A percentile compares a stretch with the other conserved stretches of the same genome.
These are phyloP conservation scores for Lerema accius DNA, from an alignment of 1,140 invertebrate species.

Conservation along the genomic window DNA sequence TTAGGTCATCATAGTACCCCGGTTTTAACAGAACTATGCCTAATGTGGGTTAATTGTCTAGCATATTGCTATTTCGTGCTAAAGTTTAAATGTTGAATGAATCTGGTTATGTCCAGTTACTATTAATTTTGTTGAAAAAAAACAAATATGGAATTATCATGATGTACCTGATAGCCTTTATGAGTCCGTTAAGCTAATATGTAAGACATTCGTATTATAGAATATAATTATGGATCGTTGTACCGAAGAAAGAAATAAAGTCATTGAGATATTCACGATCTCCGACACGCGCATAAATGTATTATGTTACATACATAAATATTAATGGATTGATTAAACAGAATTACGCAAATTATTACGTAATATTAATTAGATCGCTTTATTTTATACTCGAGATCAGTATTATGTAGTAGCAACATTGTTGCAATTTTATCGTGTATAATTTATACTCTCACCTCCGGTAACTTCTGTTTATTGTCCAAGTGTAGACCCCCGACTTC, in stretches of 20 bases:
- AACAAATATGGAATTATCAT: no score
- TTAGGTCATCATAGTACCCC: constrained; percentile 47
- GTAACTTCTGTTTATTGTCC: constrained; percentile 64
- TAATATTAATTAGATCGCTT: no score
- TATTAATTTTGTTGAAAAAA: no score
- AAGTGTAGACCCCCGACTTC: constrained; percentile 85
- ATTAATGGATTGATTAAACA: neutral
- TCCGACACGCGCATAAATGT: no score
- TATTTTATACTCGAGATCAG: neutral
- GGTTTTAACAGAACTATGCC: constrained; percentile 37
- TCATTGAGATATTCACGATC: no score
- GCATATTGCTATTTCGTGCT: constrained; percentile 31
- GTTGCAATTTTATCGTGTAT: neutral
- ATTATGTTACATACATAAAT: no score
- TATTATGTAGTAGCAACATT: constrained; percentile 7
- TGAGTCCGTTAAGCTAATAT: no score
- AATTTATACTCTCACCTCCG: constrained; percentile 54
- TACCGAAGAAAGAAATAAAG: no score
- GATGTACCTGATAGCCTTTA: no score
- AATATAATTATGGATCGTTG: no score
- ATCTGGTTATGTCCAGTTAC: constrained; percentile 4
- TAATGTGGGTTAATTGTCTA: constrained; percentile 49
- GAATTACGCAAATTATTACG: neutral
- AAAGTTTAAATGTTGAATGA: constrained; percentile 27
- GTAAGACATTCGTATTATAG: no score